phyloP scores from a whole-genome alignment of 2,797 vertebrate genomes.

The Danio kyathit region DNA sequence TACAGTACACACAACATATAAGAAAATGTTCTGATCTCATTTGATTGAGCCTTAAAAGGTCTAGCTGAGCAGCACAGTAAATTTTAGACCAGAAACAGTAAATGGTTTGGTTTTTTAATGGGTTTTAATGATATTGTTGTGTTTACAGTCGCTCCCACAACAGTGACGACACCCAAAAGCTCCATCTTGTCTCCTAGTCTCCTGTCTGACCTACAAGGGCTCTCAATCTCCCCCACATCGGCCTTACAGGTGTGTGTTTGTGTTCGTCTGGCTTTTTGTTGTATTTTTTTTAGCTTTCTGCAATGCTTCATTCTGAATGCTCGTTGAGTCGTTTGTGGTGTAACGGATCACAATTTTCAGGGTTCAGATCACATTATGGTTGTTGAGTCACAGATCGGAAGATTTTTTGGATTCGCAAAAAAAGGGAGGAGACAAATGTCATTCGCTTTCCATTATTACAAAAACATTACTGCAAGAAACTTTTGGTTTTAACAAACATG shows the following conservation, averaged over 20 bases:
- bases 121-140: neutral
- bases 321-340: neutral
- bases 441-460: no score
- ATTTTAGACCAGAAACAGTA: neutral
- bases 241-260: conserved; percentile 80
- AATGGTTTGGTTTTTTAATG: neutral
- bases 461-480: no score
- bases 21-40: no score
- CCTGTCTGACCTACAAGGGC: conserved; percentile 90
- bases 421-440: no score
- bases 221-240: conserved; percentile 84
- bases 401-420: no score
- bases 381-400: no score
- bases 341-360: no score
- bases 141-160: conserved; percentile 80
- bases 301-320: neutral
- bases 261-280: conserved; percentile 21
- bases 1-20: no score
- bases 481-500: no score
- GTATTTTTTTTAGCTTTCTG: neutral
- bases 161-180: conserved; percentile 72
- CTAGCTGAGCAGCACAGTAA: no score
- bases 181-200: conserved; percentile 82
- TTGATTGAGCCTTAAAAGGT: no score
- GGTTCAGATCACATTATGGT: no score